phyloP scores from a whole-genome alignment of 1,140 invertebrate species.

The Pseudomyrmex flavicornis region DNA sequence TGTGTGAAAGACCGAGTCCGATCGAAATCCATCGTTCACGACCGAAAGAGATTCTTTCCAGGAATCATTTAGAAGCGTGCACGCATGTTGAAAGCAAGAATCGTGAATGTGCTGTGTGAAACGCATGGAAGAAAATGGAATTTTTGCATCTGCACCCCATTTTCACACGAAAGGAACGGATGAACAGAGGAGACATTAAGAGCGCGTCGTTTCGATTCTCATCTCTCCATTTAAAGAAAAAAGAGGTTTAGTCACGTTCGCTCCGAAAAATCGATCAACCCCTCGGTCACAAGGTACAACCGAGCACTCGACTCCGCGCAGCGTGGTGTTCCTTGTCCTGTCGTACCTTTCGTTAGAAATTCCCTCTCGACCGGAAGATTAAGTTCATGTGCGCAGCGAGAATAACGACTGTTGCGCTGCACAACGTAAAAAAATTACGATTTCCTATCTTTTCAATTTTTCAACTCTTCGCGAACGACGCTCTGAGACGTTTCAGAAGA shows the following conservation, averaged over 20 bases:
- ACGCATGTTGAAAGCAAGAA: conserved; percentile 73
- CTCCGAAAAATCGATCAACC: conserved; percentile 77
- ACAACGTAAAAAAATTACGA: conserved; percentile 11
- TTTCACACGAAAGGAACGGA: neutral
- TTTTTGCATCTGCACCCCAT: conserved; percentile 78
- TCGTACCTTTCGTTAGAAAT: conserved; percentile 54
- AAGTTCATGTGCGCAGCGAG: conserved; percentile 35
- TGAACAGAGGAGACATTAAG: conserved; percentile 68
- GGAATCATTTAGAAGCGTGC: conserved; percentile 72
- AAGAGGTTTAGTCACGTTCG: conserved; percentile 82
- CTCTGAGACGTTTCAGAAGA: conserved; percentile 14
- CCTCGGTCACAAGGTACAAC: conserved; percentile 60
- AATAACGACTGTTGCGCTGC: conserved; percentile 22
- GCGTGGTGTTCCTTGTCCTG: conserved; percentile 39
- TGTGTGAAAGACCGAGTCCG: neutral
- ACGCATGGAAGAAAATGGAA: conserved; percentile 78
- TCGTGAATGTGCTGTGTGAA: conserved; percentile 69
- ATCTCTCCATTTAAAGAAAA: conserved; percentile 67
- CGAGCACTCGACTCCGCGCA: conserved; percentile 47
- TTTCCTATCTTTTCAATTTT: conserved; percentile 37
- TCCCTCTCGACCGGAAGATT: conserved; percentile 39
- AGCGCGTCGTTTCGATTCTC: conserved; percentile 76
- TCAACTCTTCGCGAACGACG: conserved; percentile 7
- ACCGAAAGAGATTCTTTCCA: neutral
- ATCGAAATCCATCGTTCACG: conserved; percentile 42